Evolutionary conservation across 2,113 vertebrate genomes (phyloP).

Genomic region (Gallinago undulata): DNA sequence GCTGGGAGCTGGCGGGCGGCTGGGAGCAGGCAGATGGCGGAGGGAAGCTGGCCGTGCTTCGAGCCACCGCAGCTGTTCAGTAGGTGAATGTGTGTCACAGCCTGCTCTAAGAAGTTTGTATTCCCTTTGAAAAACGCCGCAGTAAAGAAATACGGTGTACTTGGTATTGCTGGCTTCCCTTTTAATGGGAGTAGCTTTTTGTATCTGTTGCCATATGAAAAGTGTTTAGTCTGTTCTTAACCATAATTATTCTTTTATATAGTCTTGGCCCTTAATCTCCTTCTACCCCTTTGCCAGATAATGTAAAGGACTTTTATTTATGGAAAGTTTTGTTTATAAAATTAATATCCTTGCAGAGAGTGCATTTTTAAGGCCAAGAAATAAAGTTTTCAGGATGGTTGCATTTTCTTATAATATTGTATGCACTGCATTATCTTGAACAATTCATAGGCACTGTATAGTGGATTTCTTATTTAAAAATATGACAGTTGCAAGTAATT

Average conservation of each 20-base stretch:
- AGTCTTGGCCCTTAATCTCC: background rate
- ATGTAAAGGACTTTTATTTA: background rate
- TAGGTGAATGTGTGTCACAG: background rate
- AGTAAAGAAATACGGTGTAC: background rate
- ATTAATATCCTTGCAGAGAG: background rate
- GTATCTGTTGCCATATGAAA: background rate
- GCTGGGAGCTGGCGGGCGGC: background rate
- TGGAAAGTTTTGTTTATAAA: background rate
- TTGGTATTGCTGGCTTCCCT: background rate
- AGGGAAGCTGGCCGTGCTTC: background rate
- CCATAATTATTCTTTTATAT: background rate
- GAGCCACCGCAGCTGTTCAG: background rate
- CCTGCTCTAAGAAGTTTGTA: background rate
- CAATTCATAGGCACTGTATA: background rate
- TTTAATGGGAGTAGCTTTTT: background rate
- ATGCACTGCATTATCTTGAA: background rate
- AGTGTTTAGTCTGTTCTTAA: background rate
- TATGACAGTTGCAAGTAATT: background rate
- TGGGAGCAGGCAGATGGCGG: background rate
- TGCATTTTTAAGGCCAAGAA: slow-evolving; percentile 6
- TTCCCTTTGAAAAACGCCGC: background rate
- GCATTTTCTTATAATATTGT: background rate
- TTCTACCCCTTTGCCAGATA: background rate
- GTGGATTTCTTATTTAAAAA: background rate
- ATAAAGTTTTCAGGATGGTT: background rate